Evolutionary conservation across 2,797 vertebrate genomes (phyloP).

Genomic region (Malurus splendens): DNA sequence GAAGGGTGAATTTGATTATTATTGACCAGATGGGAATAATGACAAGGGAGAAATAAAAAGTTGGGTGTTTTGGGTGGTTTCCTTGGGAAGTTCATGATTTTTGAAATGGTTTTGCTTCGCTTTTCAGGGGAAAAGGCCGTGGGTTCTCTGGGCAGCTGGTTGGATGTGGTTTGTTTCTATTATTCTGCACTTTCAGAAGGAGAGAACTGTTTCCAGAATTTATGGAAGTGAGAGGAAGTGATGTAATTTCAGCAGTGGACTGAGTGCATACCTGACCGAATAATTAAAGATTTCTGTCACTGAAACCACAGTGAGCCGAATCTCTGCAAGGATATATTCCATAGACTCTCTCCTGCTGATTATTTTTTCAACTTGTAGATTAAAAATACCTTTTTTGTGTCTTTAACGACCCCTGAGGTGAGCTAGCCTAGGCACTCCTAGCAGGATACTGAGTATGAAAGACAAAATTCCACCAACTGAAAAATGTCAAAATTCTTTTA

Average conservation of each 20-base stretch:
- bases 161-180: not conserved
- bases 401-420: not conserved
- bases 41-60: not conserved
- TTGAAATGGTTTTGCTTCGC: not conserved
- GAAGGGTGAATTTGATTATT: not conserved
- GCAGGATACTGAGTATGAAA: not conserved
- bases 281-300: not conserved
- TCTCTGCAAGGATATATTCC: not conserved
- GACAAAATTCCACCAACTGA: not conserved
- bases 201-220: not conserved
- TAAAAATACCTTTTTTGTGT: not conserved
- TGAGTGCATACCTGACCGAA: not conserved
- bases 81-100: not conserved
- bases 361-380: not conserved
- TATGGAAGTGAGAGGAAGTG: not conserved
- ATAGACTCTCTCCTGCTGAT: not conserved
- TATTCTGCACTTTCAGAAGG: conserved; percentile 1
- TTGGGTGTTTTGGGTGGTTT: not conserved
- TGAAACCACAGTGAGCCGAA: not conserved
- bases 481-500: conserved; percentile 7
- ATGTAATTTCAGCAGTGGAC: not conserved
- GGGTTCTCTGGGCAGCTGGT: not conserved
- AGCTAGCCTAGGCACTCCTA: not conserved
- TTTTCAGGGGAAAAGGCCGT: not conserved
- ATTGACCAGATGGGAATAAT: not conserved